Base-by-base conservation (phyloP, 1,140 invertebrate species). In the Bombus fervidus region DNA sequence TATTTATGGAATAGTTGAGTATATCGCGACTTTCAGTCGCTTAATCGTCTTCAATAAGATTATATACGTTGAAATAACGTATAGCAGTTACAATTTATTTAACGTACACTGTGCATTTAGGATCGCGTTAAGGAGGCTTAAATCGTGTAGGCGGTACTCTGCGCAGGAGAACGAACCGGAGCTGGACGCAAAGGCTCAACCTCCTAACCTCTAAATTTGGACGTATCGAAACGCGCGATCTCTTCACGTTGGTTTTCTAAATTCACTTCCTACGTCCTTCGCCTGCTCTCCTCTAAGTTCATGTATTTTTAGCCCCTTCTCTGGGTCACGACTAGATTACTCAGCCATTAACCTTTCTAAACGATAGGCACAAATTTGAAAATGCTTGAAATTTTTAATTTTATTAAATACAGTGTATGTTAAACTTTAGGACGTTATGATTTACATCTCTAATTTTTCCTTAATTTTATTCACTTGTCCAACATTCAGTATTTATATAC, bases 161-260 rank as follows among this genome's bases (percentile, higher is more conserved):
- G 37, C 80, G 81, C 31, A 62, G 66, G 87, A 85, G 81, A 85
- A 75, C 80, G 41, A 72, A 41, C 86, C 43, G 37, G 4, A 37
- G 81, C 18, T 77, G 66, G 83, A n/a, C 47, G 59, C 39, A 76
- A 68, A 89, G 74, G 66, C 68, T 71, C 59, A 68, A n/a, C 66
- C 62, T 79, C 47, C 89, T 90, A n/a, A n/a, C n/a, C n/a, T n/a
- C n/a, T n/a, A 90, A 90, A 90, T 89, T 90, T 90, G 85, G 87
- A 87, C 73, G 62, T 87, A 90, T 89, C 81, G 62, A 66, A 78
- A 83, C 53, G 62, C 47, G 82, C 57, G 62, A 90, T 86, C 73
- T 82, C 69, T 37, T 22, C 66, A 81, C 78, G 77, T 84, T 84
- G 78, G 75, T 90, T 85, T 87, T 89, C 81, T 82, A 90, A 87